Evolutionary conservation across 2,797 vertebrate genomes (phyloP).

Genomic region (Meda fulgida): DNA sequence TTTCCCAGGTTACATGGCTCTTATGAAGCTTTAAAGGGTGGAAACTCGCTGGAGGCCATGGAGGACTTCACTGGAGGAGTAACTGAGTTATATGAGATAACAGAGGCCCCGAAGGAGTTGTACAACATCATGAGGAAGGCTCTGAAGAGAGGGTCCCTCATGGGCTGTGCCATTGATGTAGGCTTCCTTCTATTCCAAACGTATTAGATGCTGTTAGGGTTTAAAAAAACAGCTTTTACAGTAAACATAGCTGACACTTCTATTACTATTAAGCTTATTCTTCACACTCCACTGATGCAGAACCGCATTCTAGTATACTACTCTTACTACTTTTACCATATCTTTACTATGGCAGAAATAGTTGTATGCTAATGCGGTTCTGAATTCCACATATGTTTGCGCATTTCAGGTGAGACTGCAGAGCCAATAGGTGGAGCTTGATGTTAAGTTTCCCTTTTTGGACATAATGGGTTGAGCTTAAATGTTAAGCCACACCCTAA

Average conservation of each 20-base stretch:
- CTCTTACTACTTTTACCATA: not conserved
- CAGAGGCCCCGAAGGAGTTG: conserved; percentile 88
- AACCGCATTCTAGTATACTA: not conserved
- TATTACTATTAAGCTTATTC: not conserved
- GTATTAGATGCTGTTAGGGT: not conserved
- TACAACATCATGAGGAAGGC: conserved; percentile 96
- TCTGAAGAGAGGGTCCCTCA: conserved; percentile 92
- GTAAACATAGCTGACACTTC: not conserved
- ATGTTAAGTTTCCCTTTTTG: not conserved
- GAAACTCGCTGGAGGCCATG: conserved; percentile 97
- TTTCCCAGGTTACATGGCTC: conserved; percentile 89
- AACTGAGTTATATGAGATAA: conserved; percentile 94
- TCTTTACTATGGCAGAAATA: not conserved
- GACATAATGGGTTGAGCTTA: not conserved
- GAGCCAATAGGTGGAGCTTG: not conserved
- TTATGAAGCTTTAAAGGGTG: conserved; percentile 95
- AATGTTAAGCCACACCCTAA: not conserved
- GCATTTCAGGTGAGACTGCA: not conserved
- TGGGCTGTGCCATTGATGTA: conserved; percentile 98
- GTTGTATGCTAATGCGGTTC: not conserved
- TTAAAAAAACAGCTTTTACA: not conserved
- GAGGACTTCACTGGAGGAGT: conserved; percentile 98
- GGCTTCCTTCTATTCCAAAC: conserved; percentile 61
- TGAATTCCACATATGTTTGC: not conserved
- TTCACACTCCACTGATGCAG: not conserved